These are phyloP conservation scores for Glossosoma conforme DNA, from an alignment of 1,140 invertebrate genomes.

Conservation along the genomic window DNA sequence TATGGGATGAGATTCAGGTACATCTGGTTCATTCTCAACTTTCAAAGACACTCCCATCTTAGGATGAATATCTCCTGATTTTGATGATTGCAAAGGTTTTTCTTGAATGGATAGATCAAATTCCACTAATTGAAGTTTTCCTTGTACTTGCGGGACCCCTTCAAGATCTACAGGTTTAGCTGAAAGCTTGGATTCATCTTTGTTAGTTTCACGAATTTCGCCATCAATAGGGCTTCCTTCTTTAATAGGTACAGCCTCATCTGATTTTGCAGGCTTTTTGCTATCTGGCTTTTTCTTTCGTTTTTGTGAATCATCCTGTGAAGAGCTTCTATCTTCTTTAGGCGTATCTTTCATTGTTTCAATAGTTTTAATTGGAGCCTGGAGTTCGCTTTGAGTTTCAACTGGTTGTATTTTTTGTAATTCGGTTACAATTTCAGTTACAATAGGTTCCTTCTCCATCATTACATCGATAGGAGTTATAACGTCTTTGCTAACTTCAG, in stretches of 20 bases:
- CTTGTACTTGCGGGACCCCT: too few relatives aligned
- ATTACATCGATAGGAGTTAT: too few relatives aligned
- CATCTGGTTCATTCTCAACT: constrained; percentile 29
- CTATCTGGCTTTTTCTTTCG: too few relatives aligned
- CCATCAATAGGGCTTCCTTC: too few relatives aligned
- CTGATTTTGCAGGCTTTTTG: too few relatives aligned
- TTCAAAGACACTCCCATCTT: constrained; percentile 33
- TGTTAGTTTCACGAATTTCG: too few relatives aligned
- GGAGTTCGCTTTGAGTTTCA: not conserved
- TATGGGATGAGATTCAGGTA: constrained; percentile 19
- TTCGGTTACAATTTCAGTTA: not conserved
- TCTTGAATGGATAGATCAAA: constrained; percentile 38
- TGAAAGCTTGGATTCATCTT: too few relatives aligned
- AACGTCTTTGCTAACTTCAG: too few relatives aligned
- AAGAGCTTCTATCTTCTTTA: too few relatives aligned
- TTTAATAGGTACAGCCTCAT: too few relatives aligned
- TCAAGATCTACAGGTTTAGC: too few relatives aligned
- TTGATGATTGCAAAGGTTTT: constrained; percentile 29
- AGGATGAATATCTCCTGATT: constrained; percentile 21
- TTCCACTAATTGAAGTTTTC: constrained; percentile 34
- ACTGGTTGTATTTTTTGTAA: not conserved
- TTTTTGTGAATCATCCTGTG: too few relatives aligned
- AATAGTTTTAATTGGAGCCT: not conserved
- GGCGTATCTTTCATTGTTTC: not conserved
- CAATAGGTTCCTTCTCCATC: not conserved